phyloP scores from a whole-genome alignment of 1,140 invertebrate genomes.

The Phymastichus coffea region DNA sequence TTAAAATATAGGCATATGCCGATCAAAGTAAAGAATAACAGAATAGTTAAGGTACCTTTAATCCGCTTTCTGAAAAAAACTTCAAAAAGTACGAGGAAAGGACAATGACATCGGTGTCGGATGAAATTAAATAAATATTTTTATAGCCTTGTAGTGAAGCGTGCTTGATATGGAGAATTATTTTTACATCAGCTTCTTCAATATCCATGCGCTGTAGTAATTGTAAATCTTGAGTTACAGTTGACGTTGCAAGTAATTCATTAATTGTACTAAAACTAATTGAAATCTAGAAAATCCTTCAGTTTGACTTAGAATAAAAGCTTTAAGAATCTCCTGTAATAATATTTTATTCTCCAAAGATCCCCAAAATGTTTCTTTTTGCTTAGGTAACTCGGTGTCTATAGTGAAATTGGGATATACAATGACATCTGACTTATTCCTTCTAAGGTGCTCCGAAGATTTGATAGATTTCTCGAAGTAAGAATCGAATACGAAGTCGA shows the following conservation, averaged over 20 bases:
- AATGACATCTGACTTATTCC: neutral
- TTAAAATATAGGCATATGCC: neutral
- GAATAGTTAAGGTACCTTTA: neutral
- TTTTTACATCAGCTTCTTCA: conserved; percentile 9
- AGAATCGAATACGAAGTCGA: conserved; percentile 22
- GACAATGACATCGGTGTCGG: neutral
- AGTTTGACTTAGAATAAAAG: neutral
- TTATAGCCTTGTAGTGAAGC: neutral
- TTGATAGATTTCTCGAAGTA: conserved; percentile 9
- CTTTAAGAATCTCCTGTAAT: neutral
- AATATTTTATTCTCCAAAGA: neutral
- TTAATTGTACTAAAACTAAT: neutral
- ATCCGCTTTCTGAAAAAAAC: neutral
- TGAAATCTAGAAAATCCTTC: neutral
- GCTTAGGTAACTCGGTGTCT: neutral
- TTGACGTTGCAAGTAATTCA: neutral
- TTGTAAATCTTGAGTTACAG: neutral
- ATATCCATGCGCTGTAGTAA: neutral
- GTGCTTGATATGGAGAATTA: neutral
- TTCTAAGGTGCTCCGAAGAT: conserved; percentile 6
- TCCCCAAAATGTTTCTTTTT: conserved; percentile 6
- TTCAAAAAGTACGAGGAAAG: conserved; percentile 2
- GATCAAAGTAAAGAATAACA: neutral
- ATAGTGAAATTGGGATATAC: neutral
- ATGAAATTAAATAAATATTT: neutral